Evolutionary conservation across 2,888 invertebrate species (phyloP), one percentile per base, ranked within the genome.

Genomic region (Chymomyza amoena): DNA sequence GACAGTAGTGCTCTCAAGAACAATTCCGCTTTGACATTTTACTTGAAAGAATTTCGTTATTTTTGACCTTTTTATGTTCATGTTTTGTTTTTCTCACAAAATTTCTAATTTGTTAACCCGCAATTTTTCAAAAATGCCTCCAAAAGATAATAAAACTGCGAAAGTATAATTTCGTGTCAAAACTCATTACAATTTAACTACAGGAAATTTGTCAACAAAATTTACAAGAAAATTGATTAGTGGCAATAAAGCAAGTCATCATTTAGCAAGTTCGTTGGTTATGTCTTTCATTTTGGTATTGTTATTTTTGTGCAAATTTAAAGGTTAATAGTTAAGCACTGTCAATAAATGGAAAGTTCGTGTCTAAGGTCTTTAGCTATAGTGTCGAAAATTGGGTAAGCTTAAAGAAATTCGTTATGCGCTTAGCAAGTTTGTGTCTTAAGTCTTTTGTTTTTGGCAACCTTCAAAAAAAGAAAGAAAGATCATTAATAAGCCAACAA

Each of bases 251-350:
- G 10, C 39, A 4, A 45, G 9, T 7, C 13, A 45, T 13, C 13
- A 13, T 45, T 45, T 13, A 57, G 18, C 66, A 66, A 74, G 79
- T 78, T 77, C 69, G 81, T 76, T 75, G 81, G 75, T 79, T 79
- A 77, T 82, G 79, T 82, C 82, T 75, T 82, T 77, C 75, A 76
- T 73, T 78, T 74, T 69, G 50, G 13, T 45, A 45, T 45, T 45
- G 39, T 45, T 45, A 13, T 45, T 10, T 45, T 39, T 45, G 6
- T 1, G 39, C 39, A 45, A 45, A 45, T 45, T 28, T 59, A 59
- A 59, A 59, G 18, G 2, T 61, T 10, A 59, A 28, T 59, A 28
- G 39, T 59, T 18, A 57, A 57, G 57, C 25, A 15, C 57, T n/a
- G 59, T 6, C 20, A 32, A 60, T 32, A 28, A 32, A 32, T 59